phyloP scores from a whole-genome alignment of 2,113 vertebrate genomes.

The Ginglymostoma cirratum region DNA sequence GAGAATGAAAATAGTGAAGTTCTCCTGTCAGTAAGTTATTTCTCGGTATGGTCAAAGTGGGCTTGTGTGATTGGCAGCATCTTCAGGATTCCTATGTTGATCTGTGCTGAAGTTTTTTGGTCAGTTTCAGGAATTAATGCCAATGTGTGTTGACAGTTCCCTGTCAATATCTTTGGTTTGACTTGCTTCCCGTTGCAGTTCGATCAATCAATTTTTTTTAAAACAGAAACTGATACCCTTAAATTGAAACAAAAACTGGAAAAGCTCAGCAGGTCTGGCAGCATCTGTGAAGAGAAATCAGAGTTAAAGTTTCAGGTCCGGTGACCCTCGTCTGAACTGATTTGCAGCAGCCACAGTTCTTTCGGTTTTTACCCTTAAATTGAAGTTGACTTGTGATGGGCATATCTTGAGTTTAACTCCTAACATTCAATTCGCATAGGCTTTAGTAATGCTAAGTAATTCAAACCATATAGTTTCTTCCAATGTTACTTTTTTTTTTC shows the following conservation, averaged over 20 bases:
- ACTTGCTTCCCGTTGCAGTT: neutral
- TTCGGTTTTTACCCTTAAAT: too few species aligned
- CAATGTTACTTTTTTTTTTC: slow-evolving; percentile 16
- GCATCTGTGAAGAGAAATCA: too few species aligned
- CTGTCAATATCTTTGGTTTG: neutral
- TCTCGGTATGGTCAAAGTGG: neutral
- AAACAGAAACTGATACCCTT: neutral
- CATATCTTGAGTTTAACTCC: neutral
- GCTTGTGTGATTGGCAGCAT: neutral
- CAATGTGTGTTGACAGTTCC: too few species aligned
- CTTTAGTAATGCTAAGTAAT: neutral
- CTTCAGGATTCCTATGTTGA: neutral
- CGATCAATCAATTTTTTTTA: neutral
- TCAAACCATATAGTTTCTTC: neutral
- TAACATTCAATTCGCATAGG: neutral
- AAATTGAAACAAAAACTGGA: neutral
- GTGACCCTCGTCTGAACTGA: too few species aligned
- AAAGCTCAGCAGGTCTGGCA: too few species aligned
- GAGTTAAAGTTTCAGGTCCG: too few species aligned
- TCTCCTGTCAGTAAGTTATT: neutral
- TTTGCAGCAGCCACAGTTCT: too few species aligned
- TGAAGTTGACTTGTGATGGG: neutral
- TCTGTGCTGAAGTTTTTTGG: neutral
- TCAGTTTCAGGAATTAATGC: neutral
- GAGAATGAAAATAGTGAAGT: neutral